Evolutionary conservation across 2,113 vertebrate genomes (phyloP).

Genomic region (Australoheros scitulus): DNA sequence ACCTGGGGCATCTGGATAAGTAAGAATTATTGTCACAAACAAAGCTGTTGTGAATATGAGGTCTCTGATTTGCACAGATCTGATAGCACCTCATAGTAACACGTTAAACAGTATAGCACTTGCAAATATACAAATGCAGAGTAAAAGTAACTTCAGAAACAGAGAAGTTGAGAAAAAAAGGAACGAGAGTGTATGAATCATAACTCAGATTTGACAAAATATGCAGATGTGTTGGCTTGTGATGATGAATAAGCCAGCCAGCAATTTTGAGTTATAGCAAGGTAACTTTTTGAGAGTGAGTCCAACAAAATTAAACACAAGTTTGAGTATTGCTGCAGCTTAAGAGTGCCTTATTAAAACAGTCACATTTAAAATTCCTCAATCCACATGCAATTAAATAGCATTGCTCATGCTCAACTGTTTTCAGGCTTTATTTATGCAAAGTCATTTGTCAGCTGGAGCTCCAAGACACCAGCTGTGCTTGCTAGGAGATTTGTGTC

Average conservation of each 20-base stretch:
- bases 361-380: not conserved
- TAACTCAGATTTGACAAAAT: not conserved
- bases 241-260: not conserved
- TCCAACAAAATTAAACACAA: not conserved
- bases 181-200: not conserved
- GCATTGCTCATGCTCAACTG: not conserved
- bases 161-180: not conserved
- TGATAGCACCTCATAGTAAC: not conserved
- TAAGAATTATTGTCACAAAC: rapidly evolving
- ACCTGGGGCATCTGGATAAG: not conserved
- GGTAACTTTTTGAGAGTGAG: not conserved
- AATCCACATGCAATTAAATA: not conserved
- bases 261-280: not conserved
- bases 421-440: constrained; percentile 10
- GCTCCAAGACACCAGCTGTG: constrained; percentile 5
- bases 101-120: not conserved
- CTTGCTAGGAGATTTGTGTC: constrained; percentile 30
- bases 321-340: not conserved
- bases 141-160: not conserved
- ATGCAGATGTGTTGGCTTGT: not conserved
- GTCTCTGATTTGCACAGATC: not conserved
- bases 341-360: not conserved
- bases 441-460: constrained; percentile 31
- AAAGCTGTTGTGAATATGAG: not conserved
- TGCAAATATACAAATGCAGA: too few species aligned